Base-by-base conservation (phyloP, 2,888 invertebrate species). In the Drosophila affinis region DNA sequence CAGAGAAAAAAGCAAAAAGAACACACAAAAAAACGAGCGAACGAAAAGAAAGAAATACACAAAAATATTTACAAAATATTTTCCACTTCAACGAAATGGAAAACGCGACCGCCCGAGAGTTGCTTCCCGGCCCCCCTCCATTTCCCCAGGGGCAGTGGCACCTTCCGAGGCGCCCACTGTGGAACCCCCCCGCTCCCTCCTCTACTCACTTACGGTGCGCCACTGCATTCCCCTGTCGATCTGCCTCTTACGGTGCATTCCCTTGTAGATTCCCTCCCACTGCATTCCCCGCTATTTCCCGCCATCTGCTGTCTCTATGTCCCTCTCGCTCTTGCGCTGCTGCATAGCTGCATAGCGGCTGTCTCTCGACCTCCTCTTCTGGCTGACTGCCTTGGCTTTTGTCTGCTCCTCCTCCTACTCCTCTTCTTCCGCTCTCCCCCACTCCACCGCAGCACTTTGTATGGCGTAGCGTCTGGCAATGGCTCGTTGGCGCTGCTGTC, bases 61-160 rank as follows among this genome's bases (percentile, higher is more conserved):
- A 76, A 80, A 89, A 89, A 87, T 89, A 86, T 89, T 89, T 89
- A 88, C 89, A 87, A 89, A 89, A 89, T 85, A 87, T 89, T 89
- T 90, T 88, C 86, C 84, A 89, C 84, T 87, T 82, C 80, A 88
- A 82, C 87, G 88, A 86, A 81, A 86, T 88, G 87, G 83, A 86
- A 88, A 85, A 87, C 83, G 86, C 86, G 83, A 86, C 85, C 85
- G 77, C 79, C 86, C 84, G 86, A 83, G 86, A 14, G 39, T 14
- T 39, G 39, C 39, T 73, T 14, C 17, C 24, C 18, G 9, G 17
- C 21, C 24, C 49, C n/a, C 54, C 3, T 3, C 3, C 21, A 18
- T 18, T 18, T 1, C 21, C 51, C n/a, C 54, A n/a, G 39, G 12
- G 39, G 14, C 39, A 7, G 14, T 39, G 39, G 39, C 21, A n/a